phyloP scores from a whole-genome alignment of 2,797 vertebrate species.

The Argyrosomus regius region DNA sequence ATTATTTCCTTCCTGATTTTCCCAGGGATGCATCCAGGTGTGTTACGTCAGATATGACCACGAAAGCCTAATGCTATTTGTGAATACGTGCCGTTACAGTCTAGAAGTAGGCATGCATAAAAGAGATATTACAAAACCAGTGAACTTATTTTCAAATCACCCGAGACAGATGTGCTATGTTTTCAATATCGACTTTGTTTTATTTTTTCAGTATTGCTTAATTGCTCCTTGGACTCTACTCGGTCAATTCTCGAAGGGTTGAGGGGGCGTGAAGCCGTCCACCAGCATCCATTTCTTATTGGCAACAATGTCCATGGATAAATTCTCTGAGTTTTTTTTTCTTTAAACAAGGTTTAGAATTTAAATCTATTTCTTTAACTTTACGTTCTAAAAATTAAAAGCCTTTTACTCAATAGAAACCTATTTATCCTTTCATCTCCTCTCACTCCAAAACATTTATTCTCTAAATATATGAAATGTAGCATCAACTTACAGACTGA shows the following conservation, averaged over 20 bases:
- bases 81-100: background rate
- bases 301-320: background rate
- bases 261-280: background rate
- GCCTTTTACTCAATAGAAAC: background rate
- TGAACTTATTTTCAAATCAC: background rate
- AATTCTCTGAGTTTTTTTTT: background rate
- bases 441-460: background rate
- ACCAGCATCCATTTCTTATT: constrained; percentile 1
- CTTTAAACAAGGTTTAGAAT: background rate
- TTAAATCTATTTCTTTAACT: background rate
- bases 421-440: background rate
- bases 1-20: constrained; percentile 45
- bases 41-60: constrained; percentile 6
- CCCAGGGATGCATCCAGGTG: constrained; percentile 34
- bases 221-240: background rate
- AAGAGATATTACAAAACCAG: background rate
- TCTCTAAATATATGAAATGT: background rate
- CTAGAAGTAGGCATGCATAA: background rate
- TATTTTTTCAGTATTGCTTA: background rate
- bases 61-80: background rate
- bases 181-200: constrained; percentile 7
- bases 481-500: background rate
- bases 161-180: constrained; percentile 7
- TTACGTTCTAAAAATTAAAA: background rate
- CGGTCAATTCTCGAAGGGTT: background rate